Conservation (phyloP, 1,140 invertebrate species). For the Heterodera carotae region DNA sequence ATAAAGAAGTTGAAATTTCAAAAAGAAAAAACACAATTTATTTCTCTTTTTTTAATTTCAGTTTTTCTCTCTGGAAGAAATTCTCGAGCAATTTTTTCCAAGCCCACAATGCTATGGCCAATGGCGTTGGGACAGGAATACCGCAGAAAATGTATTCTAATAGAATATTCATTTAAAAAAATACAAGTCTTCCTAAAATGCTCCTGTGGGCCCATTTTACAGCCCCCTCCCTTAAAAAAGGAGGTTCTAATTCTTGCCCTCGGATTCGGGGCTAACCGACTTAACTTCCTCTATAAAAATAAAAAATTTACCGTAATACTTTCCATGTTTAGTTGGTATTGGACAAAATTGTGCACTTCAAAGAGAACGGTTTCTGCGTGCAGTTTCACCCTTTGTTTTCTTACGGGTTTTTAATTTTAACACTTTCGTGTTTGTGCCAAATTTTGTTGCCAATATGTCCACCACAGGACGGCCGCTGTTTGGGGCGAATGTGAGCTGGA, state of each 20-base stretch:
- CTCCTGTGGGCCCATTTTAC: too few relatives aligned
- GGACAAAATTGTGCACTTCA: background rate
- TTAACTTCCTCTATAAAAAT: too few relatives aligned
- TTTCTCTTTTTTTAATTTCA: background rate
- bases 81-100: background rate
- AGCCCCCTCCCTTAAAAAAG: too few relatives aligned
- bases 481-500: conserved; percentile 2
- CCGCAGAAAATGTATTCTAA: background rate
- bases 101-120: background rate
- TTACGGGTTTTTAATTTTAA: background rate
- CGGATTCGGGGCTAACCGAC: too few relatives aligned
- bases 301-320: too few relatives aligned
- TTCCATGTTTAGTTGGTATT: background rate
- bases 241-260: too few relatives aligned
- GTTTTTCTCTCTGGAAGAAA: background rate
- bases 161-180: background rate
- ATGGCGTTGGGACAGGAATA: background rate
- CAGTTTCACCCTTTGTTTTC: background rate
- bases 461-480: conserved; percentile 4
- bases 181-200: too few relatives aligned
- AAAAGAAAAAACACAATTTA: background rate
- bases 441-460: background rate
- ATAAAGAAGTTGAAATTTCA: background rate
- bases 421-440: background rate
- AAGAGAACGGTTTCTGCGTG: background rate